Base-by-base conservation (phyloP, 2,113 vertebrate genomes). In the Percina caprodes region DNA sequence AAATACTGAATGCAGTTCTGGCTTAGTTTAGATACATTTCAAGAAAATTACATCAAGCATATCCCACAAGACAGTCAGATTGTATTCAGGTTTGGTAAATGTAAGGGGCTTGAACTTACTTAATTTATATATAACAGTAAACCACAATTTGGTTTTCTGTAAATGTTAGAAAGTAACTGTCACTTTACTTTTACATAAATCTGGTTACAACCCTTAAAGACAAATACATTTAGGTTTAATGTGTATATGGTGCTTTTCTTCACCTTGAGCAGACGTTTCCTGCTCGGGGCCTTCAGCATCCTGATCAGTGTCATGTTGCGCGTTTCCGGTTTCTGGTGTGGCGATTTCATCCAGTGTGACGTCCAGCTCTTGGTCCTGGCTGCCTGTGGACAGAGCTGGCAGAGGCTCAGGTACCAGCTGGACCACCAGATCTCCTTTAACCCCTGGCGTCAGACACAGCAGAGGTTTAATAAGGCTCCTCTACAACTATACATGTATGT, bases 391-490 rank as follows among this genome's bases (percentile, higher is more conserved):
- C 18, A 80, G 77, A 13, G 86, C 77, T 24, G 97, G 97, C 78
- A 98, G 94, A 78, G 97, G 97, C 49, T 99, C 97, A 0, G 97
- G 97, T n/a, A 95, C 93, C 69, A 98, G 94, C 76, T 94, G 95
- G 75, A 97, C 88, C 85, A 97, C 89, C 89, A 96, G 78, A 88
- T 97, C 96, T 83, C 93, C 96, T 94, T 96, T 96, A 62, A 97
- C 86, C 87, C 93, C 98, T 96, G 80, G 0, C 26, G 51, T 46
- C 30, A 77, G n/a, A 58, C 46, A 86, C n/a, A 60, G 51, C 14
- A 1, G 0, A 56, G 1, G 19, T 59, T 62, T 71, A 61, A 42
- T 35, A 11, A 51, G 10, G 42, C 2, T 55, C 16, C 16, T 46
- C 18, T 61, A 23, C 13, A 48, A 24, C 11, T 49, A 12, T 12